Conservation (phyloP, 1,140 invertebrate species). For the Chrysomallon squamiferum region DNA sequence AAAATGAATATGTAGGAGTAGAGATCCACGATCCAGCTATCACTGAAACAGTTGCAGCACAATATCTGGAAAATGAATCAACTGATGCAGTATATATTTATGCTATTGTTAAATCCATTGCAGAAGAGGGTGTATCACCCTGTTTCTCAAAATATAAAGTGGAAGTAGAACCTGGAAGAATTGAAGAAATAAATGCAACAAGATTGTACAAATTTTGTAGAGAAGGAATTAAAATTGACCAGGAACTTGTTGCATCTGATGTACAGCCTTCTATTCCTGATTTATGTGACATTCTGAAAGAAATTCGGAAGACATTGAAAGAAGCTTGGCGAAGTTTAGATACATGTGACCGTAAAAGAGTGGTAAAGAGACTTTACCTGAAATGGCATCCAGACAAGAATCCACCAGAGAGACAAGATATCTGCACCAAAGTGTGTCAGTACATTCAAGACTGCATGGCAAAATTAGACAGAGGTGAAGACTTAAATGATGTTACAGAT, state of each 20-base stretch:
- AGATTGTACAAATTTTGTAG: constrained; percentile 39
- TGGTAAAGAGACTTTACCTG: constrained; percentile 45
- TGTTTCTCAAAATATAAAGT: constrained; percentile 23
- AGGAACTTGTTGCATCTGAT: too few relatives aligned
- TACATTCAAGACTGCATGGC: constrained; percentile 24
- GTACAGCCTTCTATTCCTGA: background rate
- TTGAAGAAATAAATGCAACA: constrained; percentile 16
- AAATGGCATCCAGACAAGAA: constrained; percentile 61
- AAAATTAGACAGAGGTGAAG: constrained; percentile 26
- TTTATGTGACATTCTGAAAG: constrained; percentile 11
- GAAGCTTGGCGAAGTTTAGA: constrained; percentile 26
- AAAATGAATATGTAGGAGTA: constrained; percentile 32
- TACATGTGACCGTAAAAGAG: constrained; percentile 36
- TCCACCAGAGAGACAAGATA: constrained; percentile 27
- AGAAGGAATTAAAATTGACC: background rate
- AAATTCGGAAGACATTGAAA: constrained; percentile 26
- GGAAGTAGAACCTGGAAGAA: constrained; percentile 21
- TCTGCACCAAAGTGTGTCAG: constrained; percentile 41
- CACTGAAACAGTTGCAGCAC: background rate
- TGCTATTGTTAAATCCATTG: constrained; percentile 28
- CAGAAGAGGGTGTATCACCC: constrained; percentile 1
- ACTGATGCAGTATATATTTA: constrained; percentile 26
- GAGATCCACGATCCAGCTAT: constrained; percentile 35
- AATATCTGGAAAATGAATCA: background rate
- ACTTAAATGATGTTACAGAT: constrained; percentile 5